Evolutionary conservation across 2,888 invertebrate genomes (phyloP), one percentile per base, ranked within the genome.

Genomic region (Diarsia brunnea): DNA sequence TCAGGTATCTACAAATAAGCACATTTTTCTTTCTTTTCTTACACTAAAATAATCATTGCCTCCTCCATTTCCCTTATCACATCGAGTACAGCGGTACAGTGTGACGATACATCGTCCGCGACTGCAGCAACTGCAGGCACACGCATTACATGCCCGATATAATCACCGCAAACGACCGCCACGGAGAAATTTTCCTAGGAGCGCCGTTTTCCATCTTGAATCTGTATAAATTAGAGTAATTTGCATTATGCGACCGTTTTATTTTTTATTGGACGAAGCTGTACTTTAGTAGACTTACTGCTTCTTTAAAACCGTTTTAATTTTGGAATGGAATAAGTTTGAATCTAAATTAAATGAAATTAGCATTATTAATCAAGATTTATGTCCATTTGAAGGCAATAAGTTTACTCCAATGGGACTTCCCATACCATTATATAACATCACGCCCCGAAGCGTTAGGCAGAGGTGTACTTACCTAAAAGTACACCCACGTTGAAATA

Each of bases 121-220:
- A 83, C 88, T 87, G 86, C 93, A 90, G 91, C 91, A 85, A 92
- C 91, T 91, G 91, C 63, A 43, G 43, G 63, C 89, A 89, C 91
- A 94, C 93, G 93, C 94, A 93, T 93, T 93, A 93, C 93, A 92
- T 85, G 94, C 88, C 89, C 91, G 92, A 93, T 93, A 91, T 93
- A 93, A 93, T 93, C 92, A 92, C 88, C 82, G 91, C 91, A 93
- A 95, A 94, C 94, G 93, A 93, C 93, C 92, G 91, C 90, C 90
- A 78, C 87, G 74, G 91, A 92, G 93, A 94, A 94, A 94, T 92
- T 93, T 93, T 91, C 90, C 87, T 82, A 87, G 90, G 89, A 91
- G 91, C 88, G 86, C 87, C 87, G 91, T 94, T 94, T 95, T 93
- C 91, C 91, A 88, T 91, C 90, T 90, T 91, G 89, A 90, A 91